Conservation (phyloP, 2,113 vertebrate genomes). For the Nansenia antarctica region DNA sequence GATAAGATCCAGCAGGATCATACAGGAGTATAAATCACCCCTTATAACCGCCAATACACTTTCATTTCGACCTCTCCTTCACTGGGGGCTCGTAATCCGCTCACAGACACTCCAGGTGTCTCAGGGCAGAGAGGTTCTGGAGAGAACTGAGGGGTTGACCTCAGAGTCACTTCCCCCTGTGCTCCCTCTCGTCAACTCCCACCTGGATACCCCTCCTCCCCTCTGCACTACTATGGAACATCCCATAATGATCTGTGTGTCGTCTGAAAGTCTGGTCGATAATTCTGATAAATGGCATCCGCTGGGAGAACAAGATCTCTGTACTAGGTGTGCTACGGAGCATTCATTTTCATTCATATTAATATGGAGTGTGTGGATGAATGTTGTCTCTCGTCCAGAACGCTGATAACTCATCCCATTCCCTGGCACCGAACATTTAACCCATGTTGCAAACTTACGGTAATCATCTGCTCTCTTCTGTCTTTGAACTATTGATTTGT, state of each 20-base stretch:
- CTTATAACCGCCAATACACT: background rate
- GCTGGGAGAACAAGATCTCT: too few relatives aligned
- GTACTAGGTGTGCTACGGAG: too few relatives aligned
- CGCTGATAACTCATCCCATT: slow-evolving; percentile 18
- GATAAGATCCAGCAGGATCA: background rate
- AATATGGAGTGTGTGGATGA: slow-evolving; percentile 3
- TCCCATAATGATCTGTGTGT: slow-evolving; percentile 22
- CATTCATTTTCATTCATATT: too few relatives aligned
- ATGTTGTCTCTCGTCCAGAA: slow-evolving; percentile 23
- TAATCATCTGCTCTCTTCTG: slow-evolving; percentile 34
- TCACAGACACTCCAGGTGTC: slow-evolving; percentile 8
- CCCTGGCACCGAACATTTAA: slow-evolving; percentile 32
- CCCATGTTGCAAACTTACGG: slow-evolving; percentile 42
- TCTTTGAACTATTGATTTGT: slow-evolving; percentile 66
- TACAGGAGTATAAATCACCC: background rate
- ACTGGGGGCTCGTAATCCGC: background rate
- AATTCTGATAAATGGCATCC: slow-evolving; percentile 39
- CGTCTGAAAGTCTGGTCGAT: slow-evolving; percentile 11
- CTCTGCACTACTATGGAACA: slow-evolving; percentile 28
- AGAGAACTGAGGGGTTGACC: background rate
- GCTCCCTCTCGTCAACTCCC: background rate
- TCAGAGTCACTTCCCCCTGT: background rate
- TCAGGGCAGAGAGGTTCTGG: background rate
- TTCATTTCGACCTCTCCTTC: background rate
- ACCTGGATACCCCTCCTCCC: background rate